phyloP scores from a whole-genome alignment of 2,797 vertebrate species.

The Xiphorhynchus erythropygius region DNA sequence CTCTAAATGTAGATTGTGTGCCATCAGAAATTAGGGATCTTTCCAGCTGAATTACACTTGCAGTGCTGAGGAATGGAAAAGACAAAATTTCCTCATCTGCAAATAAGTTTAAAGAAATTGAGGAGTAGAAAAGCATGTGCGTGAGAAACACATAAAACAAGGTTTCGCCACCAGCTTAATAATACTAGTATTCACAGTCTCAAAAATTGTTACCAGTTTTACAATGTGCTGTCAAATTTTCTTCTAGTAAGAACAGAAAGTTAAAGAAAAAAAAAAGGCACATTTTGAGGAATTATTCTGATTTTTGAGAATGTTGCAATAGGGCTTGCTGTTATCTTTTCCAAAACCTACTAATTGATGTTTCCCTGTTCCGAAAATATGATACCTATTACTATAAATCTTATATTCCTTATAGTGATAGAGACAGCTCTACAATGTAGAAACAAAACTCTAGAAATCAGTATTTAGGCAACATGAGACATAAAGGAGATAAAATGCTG shows the following conservation, averaged over 20 bases:
- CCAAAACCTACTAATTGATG: background rate
- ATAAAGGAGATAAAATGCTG: background rate
- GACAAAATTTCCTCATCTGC: background rate
- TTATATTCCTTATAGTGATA: background rate
- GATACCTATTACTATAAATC: background rate
- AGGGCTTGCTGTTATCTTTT: background rate
- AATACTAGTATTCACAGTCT: background rate
- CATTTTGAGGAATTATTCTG: background rate
- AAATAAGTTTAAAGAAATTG: background rate
- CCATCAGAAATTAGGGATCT: background rate
- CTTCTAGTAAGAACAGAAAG: background rate
- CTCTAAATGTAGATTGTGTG: background rate
- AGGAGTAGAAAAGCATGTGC: background rate
- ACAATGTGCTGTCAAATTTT: background rate
- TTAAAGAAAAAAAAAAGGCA: background rate
- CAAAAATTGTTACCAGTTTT: background rate
- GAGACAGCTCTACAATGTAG: background rate
- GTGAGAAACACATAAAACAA: background rate
- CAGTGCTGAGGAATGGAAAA: background rate
- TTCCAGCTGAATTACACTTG: background rate
- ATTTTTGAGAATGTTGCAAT: background rate
- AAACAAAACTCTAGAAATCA: background rate
- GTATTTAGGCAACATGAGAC: background rate
- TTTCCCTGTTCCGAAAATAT: background rate
- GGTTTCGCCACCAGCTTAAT: background rate